Conservation (phyloP, 2,797 vertebrate species). For the Sciurus carolinensis region DNA sequence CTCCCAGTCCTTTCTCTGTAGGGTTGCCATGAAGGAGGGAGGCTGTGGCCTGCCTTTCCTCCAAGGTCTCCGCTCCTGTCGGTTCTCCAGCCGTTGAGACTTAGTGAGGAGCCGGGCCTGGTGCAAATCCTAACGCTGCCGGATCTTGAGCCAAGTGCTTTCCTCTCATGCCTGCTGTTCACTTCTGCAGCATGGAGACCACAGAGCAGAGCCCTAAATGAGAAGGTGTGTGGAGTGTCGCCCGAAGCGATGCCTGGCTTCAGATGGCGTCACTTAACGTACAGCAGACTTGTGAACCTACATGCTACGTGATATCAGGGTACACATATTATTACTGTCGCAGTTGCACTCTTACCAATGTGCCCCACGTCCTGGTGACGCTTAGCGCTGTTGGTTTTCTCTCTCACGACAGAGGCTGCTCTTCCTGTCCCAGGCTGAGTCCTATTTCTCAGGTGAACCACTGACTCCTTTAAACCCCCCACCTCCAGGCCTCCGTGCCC, state of each 20-base stretch:
- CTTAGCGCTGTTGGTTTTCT: not conserved
- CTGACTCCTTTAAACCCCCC: too few species aligned
- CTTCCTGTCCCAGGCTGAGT: not conserved
- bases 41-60: not conserved
- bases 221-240: not conserved
- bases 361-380: not conserved
- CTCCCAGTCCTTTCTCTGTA: not conserved
- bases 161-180: not conserved
- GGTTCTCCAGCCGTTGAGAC: not conserved
- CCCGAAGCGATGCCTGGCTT: not conserved
- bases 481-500: too few species aligned
- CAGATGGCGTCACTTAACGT: too few species aligned
- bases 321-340: fast-evolving
- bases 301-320: too few species aligned
- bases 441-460: not conserved
- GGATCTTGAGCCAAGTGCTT: not conserved
- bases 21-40: not conserved
- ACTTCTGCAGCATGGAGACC: not conserved
- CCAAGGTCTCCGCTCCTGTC: not conserved
- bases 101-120: not conserved
- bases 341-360: not conserved
- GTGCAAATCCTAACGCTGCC: not conserved
- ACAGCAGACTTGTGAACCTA: too few species aligned
- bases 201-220: not conserved
- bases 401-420: not conserved